Evolutionary conservation across 2,888 invertebrate species (phyloP), one percentile per base, ranked within the genome.

Genomic region (Clanis bilineata): DNA sequence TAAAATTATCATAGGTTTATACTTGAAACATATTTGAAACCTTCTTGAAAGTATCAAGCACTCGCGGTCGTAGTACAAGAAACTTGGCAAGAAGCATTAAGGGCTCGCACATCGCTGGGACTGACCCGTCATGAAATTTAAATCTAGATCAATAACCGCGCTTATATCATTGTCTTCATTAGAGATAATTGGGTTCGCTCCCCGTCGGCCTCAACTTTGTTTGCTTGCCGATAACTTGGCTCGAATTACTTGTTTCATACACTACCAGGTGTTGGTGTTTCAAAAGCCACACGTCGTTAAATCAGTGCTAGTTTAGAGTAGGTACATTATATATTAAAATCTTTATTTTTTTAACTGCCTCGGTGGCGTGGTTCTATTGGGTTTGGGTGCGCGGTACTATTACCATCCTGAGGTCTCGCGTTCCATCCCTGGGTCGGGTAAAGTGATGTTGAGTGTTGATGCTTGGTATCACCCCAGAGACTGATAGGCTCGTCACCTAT

Each of bases 161-260:
- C 92, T 91, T 92, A 91, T 92, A 92, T 93, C 93, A 93, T 92
- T 93, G 93, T 93, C 93, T 92, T 93, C 93, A 93, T 93, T 93
- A 93, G 86, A 87, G 92, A 88, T 93, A 93, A 93, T 93, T 93
- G 93, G 92, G 92, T 93, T 84, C 80, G 82, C 85, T 90, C 90
- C 90, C 87, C 83, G 81, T 81, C 83, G 87, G 85, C 85, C 86
- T 75, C 83, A 91, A 90, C 86, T 90, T 90, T 91, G 91, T 91
- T 90, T 90, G 84, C 84, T 85, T 79, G 83, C 81, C 83, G 85
- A 88, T 88, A 90, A 90, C 90, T 90, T 90, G 88, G 90, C 89
- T 89, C 90, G 90, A 89, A 88, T 88, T 88, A 89, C 90, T 90
- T 84, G 84, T 32, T 32, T 32, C 25, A 25, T 51, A 51, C 18